A percentile compares a stretch with the other conserved stretches of the same genome.
phyloP scores from a whole-genome alignment of 2,113 vertebrate genomes.

The Microtus montanus region DNA sequence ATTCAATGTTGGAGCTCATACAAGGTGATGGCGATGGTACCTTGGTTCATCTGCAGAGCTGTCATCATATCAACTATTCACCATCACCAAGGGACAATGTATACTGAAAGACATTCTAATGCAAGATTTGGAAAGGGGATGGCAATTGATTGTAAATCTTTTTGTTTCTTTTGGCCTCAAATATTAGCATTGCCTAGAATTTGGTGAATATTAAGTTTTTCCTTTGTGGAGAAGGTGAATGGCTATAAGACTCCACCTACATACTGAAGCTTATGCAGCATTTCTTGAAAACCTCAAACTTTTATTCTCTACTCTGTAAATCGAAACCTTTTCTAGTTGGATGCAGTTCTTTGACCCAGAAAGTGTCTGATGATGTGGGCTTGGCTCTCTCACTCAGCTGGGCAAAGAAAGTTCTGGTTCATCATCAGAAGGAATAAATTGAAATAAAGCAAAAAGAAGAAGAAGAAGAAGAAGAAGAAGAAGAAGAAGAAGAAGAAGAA shows the following conservation, averaged over 20 bases:
- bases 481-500: background rate
- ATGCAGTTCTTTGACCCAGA: constrained; percentile 53
- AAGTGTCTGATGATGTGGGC: constrained; percentile 41
- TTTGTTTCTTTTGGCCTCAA: background rate
- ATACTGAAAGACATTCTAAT: background rate
- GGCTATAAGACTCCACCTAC: background rate
- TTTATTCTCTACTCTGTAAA: constrained; percentile 1
- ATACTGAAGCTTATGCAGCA: background rate
- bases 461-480: too few species aligned
- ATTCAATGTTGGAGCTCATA: too few species aligned
- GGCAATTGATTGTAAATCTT: background rate
- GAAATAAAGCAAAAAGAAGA: background rate
- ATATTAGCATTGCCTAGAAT: background rate
- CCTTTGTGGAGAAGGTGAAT: background rate
- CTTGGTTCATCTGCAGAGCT: background rate
- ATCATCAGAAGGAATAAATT: constrained; percentile 5
- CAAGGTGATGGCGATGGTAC: background rate
- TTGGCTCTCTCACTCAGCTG: constrained; percentile 46
- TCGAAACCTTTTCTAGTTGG: background rate
- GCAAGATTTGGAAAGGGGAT: background rate
- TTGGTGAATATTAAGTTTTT: constrained; percentile 14
- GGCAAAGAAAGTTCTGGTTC: constrained; percentile 63
- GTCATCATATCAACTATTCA: background rate
- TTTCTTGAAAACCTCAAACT: constrained; percentile 26
- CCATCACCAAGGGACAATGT: background rate